These are phyloP conservation scores for Alosa alosa DNA, from an alignment of 2,113 vertebrate species.

Conservation along the genomic window DNA sequence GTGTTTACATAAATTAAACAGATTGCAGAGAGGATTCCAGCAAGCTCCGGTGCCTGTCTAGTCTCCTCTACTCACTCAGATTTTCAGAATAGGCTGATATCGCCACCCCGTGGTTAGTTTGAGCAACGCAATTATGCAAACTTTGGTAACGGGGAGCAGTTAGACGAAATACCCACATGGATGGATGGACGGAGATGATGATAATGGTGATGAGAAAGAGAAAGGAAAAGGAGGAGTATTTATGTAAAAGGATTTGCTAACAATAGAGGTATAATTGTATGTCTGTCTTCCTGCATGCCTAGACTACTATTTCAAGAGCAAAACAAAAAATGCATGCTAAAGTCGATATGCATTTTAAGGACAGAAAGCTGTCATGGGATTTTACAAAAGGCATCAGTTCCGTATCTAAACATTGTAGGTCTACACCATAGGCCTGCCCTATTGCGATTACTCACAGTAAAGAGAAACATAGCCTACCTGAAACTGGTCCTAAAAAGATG, in stretches of 20 bases:
- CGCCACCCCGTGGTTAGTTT: neutral
- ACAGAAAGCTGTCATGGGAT: neutral
- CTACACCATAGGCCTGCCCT: too few species aligned
- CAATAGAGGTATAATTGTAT: too few species aligned
- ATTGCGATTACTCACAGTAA: too few species aligned
- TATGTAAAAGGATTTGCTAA: too few species aligned
- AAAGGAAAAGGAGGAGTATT: too few species aligned
- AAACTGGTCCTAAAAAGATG: too few species aligned
- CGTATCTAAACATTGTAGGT: neutral
- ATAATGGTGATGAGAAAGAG: neutral
- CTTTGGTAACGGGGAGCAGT: neutral
- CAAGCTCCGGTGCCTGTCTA: neutral
- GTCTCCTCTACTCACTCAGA: neutral
- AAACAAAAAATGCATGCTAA: too few species aligned
- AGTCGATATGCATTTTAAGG: neutral
- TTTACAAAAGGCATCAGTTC: neutral
- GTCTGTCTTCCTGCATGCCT: too few species aligned
- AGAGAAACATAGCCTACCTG: too few species aligned
- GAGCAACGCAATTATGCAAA: neutral
- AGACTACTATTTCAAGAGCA: neutral
- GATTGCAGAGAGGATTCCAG: neutral
- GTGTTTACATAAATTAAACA: neutral
- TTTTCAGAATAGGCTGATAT: neutral
- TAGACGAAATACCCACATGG: neutral
- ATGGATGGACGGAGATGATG: neutral